Percentiles rank a stretch among this genome's conserved stretches.
Conservation (phyloP, 2,113 vertebrate genomes). For the Ciconia boyciana region DNA sequence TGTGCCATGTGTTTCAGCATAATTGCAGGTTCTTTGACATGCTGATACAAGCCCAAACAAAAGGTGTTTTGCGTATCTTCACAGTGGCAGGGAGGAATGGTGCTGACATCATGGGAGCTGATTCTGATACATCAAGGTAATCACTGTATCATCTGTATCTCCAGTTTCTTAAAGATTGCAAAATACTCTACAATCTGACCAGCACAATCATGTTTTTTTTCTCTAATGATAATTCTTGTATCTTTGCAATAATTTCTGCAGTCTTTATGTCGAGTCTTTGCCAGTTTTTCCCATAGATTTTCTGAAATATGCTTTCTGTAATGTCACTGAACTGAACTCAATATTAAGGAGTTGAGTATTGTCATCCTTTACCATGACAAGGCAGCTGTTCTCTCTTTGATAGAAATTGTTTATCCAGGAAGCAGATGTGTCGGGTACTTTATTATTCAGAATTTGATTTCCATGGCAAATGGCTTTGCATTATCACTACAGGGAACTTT, state of each 20-base stretch:
- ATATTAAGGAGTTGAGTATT: neutral
- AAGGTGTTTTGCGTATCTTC: neutral
- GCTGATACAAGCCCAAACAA: neutral
- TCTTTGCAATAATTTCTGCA: neutral
- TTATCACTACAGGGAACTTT: neutral
- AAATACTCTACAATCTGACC: neutral
- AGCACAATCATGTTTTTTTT: neutral
- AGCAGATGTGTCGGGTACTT: neutral
- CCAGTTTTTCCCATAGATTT: neutral
- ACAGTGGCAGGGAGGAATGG: neutral
- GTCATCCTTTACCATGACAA: neutral
- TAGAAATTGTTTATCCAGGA: neutral
- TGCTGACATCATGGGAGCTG: neutral
- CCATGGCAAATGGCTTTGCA: neutral
- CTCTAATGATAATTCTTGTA: neutral
- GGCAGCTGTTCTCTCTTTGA: slow-evolving; percentile 1
- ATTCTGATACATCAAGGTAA: neutral
- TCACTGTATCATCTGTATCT: neutral
- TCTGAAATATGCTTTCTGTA: neutral
- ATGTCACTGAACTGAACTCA: neutral
- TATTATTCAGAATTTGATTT: slow-evolving; percentile 26
- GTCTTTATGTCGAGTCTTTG: neutral
- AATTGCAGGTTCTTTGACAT: neutral
- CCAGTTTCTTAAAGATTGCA: neutral
- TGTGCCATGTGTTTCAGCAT: neutral